These are phyloP conservation scores for Microctonus aethiopoides DNA, from an alignment of 2,888 invertebrate genomes.

Conservation along the genomic window DNA sequence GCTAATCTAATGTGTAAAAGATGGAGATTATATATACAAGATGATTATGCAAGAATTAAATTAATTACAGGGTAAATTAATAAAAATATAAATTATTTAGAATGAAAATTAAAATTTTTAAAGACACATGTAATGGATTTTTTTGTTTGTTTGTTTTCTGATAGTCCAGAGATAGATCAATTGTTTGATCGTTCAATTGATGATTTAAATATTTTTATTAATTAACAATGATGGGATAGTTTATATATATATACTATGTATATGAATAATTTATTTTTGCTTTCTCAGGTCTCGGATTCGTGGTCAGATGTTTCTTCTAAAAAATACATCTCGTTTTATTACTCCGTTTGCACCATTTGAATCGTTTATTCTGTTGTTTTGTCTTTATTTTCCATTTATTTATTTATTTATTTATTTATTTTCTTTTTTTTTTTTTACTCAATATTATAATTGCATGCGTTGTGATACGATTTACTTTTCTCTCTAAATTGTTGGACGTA, in stretches of 20 bases:
- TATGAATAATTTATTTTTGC: background rate
- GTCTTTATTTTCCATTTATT: too few relatives aligned
- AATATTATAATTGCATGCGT: constrained; percentile 24
- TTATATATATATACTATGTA: background rate
- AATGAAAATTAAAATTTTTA: background rate
- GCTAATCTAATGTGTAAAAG: constrained; percentile 29
- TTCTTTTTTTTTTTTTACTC: constrained; percentile 12
- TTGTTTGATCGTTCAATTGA: background rate
- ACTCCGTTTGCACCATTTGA: constrained; percentile 24
- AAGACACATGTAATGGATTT: background rate
- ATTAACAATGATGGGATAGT: background rate
- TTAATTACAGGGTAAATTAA: background rate
- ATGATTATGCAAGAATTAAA: constrained; percentile 8
- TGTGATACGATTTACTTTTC: constrained; percentile 6
- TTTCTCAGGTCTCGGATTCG: constrained; percentile 51
- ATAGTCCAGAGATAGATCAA: background rate
- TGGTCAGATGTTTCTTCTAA: constrained; percentile 51
- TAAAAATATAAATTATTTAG: background rate
- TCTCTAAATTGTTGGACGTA: constrained; percentile 11
- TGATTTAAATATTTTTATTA: background rate
- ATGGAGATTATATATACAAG: constrained; percentile 40
- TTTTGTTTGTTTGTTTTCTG: too few relatives aligned
- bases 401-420: too few relatives aligned
- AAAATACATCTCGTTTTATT: constrained; percentile 46
- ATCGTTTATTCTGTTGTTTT: background rate